Base-by-base conservation (phyloP, 2,797 vertebrate species). In the Sardinella longiceps region DNA sequence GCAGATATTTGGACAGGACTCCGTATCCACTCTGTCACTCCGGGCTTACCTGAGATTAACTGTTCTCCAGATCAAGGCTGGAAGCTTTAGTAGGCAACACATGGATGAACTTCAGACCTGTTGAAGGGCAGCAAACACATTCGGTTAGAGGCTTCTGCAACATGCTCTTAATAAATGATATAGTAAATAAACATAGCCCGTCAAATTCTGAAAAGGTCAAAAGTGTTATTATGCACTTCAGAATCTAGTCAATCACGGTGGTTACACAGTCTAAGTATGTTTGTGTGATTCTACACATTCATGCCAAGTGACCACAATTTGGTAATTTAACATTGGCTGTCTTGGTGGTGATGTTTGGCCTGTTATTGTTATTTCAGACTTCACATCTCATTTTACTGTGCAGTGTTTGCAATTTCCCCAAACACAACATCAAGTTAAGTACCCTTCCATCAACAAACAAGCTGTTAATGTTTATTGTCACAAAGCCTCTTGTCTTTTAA, bases 41-140 rank as follows among this genome's bases (percentile, higher is more conserved):
- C 87, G 30, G 93, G 92, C 92, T 94, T 94, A 94, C 93, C 92
- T 94, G 93, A 94, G 94, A 95, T 94, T 94, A 95, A 93, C 92
- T 95, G 94, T 95, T 91, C 93, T 94, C 88, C 90, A 90, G 86
- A 90, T 89, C 86, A 88, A 92, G 88, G 88, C 89, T 90, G 88
- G 90, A 89, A 88, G 92, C 89, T 91, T 93, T 92, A 93, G 89
- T 84, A 25, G 89, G 89, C 92, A 89, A 90, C 88, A 84, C 30
- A 85, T 91, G 90, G 93, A 91, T 90, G 89, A 88, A 90, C 81
- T 37, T 86, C 80, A 90, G 89, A 89, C 89, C 77, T 88, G 88
- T 88, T 91, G 89, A 91, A 91, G 89, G 91, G 91, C 88, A 92
- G 87, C 90, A 90, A 92, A 92, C 88, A 90, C 85, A 89, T 77